phyloP scores from a whole-genome alignment of 2,113 vertebrate genomes.

The Uria lomvia region DNA sequence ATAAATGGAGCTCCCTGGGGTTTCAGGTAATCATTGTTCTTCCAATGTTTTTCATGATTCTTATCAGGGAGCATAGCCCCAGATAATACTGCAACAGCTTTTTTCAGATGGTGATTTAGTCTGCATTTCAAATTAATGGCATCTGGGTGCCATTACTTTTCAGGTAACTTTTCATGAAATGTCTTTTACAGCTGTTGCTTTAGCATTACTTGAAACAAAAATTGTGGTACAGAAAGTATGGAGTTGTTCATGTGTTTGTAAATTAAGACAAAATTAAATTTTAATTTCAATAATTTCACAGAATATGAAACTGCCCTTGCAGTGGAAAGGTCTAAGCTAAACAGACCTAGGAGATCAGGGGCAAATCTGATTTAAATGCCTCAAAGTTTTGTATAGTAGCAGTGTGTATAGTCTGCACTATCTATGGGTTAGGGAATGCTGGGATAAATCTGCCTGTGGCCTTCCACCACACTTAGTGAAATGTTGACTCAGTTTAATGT shows the following conservation, averaged over 20 bases:
- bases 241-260: not conserved
- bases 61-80: not conserved
- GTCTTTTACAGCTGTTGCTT: not conserved
- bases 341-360: not conserved
- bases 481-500: not conserved
- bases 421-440: not conserved
- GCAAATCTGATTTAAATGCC: not conserved
- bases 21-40: slow-evolving; percentile 13
- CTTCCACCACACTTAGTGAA: accelerated
- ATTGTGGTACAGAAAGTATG: not conserved
- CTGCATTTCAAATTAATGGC: not conserved
- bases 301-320: not conserved
- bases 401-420: not conserved
- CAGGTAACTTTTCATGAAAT: not conserved
- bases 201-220: not conserved
- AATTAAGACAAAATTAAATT: not conserved
- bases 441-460: not conserved
- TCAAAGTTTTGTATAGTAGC: not conserved
- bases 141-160: not conserved
- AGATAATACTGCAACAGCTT: not conserved
- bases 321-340: not conserved
- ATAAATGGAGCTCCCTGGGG: not conserved
- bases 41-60: not conserved
- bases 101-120: not conserved
- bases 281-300: not conserved